Conservation (phyloP, 2,888 invertebrate species). For the Ennomos quercinarius region DNA sequence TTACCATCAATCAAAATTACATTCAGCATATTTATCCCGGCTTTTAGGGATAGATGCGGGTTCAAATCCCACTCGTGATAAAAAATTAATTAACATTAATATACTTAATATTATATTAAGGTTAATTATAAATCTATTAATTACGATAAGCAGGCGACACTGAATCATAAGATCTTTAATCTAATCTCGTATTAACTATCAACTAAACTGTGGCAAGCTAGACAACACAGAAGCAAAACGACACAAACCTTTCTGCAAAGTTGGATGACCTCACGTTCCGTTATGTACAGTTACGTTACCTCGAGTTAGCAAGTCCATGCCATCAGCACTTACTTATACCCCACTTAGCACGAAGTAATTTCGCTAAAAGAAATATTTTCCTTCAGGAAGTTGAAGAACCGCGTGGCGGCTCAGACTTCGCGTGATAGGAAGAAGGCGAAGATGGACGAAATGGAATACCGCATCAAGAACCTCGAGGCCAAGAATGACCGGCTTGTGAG, state of each 20-base stretch:
- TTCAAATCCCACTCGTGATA: too few species aligned
- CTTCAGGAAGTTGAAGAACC: constrained; percentile 95
- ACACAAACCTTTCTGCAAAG: constrained; percentile 7
- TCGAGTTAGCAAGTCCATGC: not conserved
- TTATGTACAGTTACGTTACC: constrained; percentile 43
- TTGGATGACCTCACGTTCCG: constrained; percentile 43
- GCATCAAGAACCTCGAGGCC: constrained; percentile 87
- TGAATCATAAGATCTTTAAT: too few species aligned
- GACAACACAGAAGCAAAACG: too few species aligned
- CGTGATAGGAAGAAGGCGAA: constrained; percentile 97
- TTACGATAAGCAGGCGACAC: too few species aligned
- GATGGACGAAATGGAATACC: constrained; percentile 94
- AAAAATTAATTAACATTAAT: too few species aligned
- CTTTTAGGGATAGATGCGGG: too few species aligned
- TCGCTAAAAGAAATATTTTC: constrained; percentile 21
- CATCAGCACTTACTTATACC: constrained; percentile 12
- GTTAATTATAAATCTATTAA: too few species aligned
- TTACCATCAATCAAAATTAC: too few species aligned
- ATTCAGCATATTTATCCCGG: too few species aligned
- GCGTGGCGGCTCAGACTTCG: constrained; percentile 98
- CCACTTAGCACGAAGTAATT: constrained; percentile 8
- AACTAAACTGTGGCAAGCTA: too few species aligned
- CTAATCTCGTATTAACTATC: too few species aligned
- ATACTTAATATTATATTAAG: too few species aligned
- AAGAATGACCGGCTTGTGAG: constrained; percentile 87